Evolutionary conservation across 2,797 vertebrate species (phyloP).

Genomic region (Sebastes flavidus): DNA sequence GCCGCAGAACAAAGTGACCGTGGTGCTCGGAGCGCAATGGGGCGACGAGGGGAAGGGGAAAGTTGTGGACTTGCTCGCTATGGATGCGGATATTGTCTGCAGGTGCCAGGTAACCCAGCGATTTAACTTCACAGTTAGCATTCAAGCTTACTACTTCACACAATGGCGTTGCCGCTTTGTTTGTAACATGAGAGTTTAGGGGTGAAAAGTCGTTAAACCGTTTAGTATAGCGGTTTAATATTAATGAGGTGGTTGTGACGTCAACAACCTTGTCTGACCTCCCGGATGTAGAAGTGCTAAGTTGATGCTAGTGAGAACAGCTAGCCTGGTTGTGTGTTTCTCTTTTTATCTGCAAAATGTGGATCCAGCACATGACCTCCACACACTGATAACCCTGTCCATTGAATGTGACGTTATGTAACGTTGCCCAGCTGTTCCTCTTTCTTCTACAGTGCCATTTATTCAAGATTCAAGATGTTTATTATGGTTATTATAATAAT

Average conservation of each 20-base stretch:
- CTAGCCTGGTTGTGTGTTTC: background rate
- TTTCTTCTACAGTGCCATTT: background rate
- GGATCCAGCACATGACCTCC: background rate
- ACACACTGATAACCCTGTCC: background rate
- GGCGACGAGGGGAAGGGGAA: slow-evolving; percentile 89
- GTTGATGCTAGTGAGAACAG: background rate
- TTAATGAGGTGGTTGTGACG: slow-evolving; percentile 32
- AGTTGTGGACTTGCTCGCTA: slow-evolving; percentile 86
- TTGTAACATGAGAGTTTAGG: background rate
- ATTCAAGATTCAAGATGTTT: too few species aligned
- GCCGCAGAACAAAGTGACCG: slow-evolving; percentile 85
- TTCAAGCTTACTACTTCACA: rapidly evolving
- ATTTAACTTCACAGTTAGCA: rapidly evolving
- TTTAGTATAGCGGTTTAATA: background rate
- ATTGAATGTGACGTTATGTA: background rate
- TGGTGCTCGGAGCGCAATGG: slow-evolving; percentile 88
- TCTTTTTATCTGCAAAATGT: background rate
- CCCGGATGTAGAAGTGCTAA: slow-evolving; percentile 62
- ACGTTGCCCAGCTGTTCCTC: background rate
- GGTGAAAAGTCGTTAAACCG: background rate
- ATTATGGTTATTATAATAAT: too few species aligned
- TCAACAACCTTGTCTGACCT: slow-evolving; percentile 48
- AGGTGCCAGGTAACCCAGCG: slow-evolving; percentile 82
- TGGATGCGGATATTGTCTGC: slow-evolving; percentile 88
- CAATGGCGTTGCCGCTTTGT: rapidly evolving